Base-by-base conservation (phyloP, 1,140 invertebrate species). In the Brachionus calyciflorus region DNA sequence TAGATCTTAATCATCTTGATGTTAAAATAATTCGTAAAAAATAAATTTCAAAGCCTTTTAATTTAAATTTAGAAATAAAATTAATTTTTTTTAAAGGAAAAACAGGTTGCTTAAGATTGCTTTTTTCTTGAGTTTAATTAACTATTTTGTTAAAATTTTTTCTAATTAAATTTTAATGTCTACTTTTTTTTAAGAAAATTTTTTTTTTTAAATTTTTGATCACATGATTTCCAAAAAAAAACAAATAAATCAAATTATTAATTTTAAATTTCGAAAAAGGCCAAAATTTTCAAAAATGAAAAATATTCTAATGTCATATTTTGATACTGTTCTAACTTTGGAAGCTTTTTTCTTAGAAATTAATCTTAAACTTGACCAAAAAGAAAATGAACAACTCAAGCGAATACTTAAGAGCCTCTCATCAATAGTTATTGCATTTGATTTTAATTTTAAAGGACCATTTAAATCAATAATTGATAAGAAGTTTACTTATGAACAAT, bases 361-460 rank as follows among this genome's bases (percentile, higher is more conserved):
- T 44, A 65, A 65, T 44, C 40, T 65, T 21, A 73, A 73, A 33
- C 44, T 51, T 10, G 40, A 73, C 46, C 26, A 33, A 24, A 7
- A 73, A 40, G 46, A 73, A 40, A 40, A 17, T 24, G 26, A 51
- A 0, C 33, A 28, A 21, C 41, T 49, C n/a, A 49, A 30, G 30
- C 3, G 9, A 21, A 73, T 73, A 12, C 48, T 73, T 33, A 49
- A 55, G 33, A 73, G 30, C 26, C 14, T 73, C 3, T 73, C 69
- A 9, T 37, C 69, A 41, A 73, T 73, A 0, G 46, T 73, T 1
- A 24, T 73, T 3, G 28, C 69, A 17, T 73, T 73, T 40, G 69
- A 73, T 14, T 73, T 73, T 41, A 30, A 73, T 19, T 73, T 73
- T 26, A 55, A 73, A 40, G 69, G 69, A 21, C 46, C 46, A 30